Conservation (phyloP, 2,113 vertebrate genomes). For the Xyrauchen texanus region DNA sequence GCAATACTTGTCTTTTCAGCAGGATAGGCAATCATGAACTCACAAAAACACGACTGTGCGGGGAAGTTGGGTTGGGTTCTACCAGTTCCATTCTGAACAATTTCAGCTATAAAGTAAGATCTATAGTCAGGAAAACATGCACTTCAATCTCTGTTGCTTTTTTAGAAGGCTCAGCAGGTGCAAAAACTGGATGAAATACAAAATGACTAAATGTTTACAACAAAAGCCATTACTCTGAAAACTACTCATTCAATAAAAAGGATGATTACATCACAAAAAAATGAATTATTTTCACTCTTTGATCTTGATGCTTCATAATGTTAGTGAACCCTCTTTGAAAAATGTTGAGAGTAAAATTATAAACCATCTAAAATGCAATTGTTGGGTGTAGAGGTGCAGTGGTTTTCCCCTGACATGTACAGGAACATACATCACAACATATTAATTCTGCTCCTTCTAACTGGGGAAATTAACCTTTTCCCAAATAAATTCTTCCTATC, state of each 20-base stretch:
- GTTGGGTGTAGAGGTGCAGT: background rate
- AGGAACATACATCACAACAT: background rate
- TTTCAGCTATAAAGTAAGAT: slow-evolving; percentile 28
- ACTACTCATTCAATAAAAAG: background rate
- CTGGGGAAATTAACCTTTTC: background rate
- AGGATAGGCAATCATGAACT: background rate
- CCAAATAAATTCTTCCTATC: background rate
- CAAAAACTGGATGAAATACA: slow-evolving; percentile 14
- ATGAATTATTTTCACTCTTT: background rate
- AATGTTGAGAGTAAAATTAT: background rate
- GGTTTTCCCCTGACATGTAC: background rate
- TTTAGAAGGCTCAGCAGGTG: slow-evolving; percentile 3
- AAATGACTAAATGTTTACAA: slow-evolving; percentile 41
- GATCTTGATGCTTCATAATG: background rate
- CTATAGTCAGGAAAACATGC: background rate
- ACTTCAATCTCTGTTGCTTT: slow-evolving; percentile 5
- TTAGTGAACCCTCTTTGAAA: background rate
- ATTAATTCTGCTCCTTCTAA: background rate
- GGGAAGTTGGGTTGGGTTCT: background rate
- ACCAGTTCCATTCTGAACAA: slow-evolving; percentile 33
- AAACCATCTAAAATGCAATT: background rate
- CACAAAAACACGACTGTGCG: background rate
- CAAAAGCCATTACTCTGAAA: slow-evolving; percentile 15
- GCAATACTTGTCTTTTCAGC: no score
- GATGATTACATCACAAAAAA: slow-evolving; percentile 23